These are phyloP conservation scores for Uria lomvia DNA, from an alignment of 2,113 vertebrate species.

Conservation along the genomic window DNA sequence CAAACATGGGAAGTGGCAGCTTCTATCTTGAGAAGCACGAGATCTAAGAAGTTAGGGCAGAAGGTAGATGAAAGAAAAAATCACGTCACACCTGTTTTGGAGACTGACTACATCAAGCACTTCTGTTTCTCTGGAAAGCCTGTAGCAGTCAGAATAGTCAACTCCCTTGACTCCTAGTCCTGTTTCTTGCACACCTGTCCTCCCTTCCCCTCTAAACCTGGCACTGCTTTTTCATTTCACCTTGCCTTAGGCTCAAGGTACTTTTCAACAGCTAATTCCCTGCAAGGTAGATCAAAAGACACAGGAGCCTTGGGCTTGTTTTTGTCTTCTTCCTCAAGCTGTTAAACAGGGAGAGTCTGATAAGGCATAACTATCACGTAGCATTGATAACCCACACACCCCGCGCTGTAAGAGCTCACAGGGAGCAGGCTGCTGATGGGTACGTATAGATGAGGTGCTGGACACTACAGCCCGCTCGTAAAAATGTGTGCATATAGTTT, in stretches of 20 bases:
- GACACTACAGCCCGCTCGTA: neutral
- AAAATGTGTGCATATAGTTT: neutral
- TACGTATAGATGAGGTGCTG: neutral
- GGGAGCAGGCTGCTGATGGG: neutral
- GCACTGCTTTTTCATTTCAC: constrained; percentile 22
- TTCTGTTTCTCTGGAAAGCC: constrained; percentile 16
- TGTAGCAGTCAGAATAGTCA: neutral
- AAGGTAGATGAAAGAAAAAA: constrained; percentile 47
- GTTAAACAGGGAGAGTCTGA: neutral
- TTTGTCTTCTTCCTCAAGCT: neutral
- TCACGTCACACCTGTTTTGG: constrained; percentile 5
- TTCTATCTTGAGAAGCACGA: neutral
- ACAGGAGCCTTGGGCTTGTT: neutral
- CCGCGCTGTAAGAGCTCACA: neutral
- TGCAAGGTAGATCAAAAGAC: constrained; percentile 46
- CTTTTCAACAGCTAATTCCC: constrained; percentile 21
- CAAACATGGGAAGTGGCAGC: neutral
- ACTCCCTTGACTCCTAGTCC: neutral
- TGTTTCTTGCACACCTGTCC: constrained; percentile 28
- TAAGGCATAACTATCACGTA: neutral
- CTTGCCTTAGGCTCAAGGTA: constrained; percentile 12
- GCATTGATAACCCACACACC: neutral
- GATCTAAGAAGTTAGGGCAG: constrained; percentile 29
- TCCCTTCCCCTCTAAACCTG: constrained; percentile 23
- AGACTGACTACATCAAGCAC: constrained; percentile 7